Percentiles rank a stretch among this genome's conserved stretches.
phyloP scores from a whole-genome alignment of 2,888 invertebrate species.

The Caenorhabditis sinica region DNA sequence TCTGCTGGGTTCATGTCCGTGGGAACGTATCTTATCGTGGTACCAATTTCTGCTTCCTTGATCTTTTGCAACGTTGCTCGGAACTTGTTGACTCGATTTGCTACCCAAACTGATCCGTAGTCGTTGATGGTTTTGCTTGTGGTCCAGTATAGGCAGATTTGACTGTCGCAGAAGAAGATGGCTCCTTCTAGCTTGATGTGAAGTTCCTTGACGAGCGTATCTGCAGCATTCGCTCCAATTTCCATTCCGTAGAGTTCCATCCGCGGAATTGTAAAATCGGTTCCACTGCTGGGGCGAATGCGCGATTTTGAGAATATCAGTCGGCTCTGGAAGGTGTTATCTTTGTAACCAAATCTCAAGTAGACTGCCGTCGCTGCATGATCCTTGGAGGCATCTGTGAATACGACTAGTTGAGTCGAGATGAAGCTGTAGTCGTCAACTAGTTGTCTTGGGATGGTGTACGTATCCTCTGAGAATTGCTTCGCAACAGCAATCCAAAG shows the following conservation, averaged over 20 bases:
- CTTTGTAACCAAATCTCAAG: not conserved
- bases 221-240: not conserved
- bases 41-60: not conserved
- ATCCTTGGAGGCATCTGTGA: conserved; percentile 8
- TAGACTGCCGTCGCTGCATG: not conserved
- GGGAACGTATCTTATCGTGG: conserved; percentile 3
- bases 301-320: not conserved
- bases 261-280: not conserved
- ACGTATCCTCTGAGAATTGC: not conserved
- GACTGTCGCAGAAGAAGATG: not conserved
- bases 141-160: not conserved
- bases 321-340: not conserved
- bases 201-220: no score
- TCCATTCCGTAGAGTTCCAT: not conserved
- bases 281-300: not conserved
- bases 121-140: not conserved
- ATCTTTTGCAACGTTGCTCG: not conserved
- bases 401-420: not conserved
- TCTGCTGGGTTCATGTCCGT: conserved; percentile 13
- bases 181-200: no score
- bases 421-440: not conserved
- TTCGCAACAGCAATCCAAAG: not conserved
- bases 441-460: not conserved
- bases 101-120: not conserved
- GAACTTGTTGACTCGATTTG: not conserved